These are phyloP conservation scores for Ursus arctos DNA, from an alignment of 2,113 vertebrate species.

Conservation along the genomic window DNA sequence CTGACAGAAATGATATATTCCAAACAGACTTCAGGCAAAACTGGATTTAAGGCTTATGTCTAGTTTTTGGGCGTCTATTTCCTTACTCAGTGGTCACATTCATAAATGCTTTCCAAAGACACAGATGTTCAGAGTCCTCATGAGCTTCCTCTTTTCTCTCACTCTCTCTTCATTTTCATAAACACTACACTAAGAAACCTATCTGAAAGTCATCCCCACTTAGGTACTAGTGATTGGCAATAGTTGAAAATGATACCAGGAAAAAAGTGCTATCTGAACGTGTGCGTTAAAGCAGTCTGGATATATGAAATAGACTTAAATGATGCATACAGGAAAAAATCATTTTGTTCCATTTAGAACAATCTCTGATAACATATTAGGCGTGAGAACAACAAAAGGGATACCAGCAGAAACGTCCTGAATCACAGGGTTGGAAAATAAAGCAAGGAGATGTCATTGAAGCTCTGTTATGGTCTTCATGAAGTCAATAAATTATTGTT, in stretches of 20 bases:
- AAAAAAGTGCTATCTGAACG: neutral
- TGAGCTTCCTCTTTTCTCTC: neutral
- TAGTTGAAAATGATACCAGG: neutral
- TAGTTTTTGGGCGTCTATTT: neutral
- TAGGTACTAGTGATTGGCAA: neutral
- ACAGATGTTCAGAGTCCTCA: neutral
- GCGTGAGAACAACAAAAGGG: neutral
- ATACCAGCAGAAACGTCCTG: neutral
- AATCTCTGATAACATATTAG: neutral
- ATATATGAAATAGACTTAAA: neutral
- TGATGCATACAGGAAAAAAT: conserved; percentile 1
- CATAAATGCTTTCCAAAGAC: neutral
- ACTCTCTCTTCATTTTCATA: neutral
- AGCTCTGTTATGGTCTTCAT: neutral
- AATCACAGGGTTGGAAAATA: neutral
- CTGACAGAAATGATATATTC: neutral
- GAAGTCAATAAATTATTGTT: conserved; percentile 2
- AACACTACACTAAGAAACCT: neutral
- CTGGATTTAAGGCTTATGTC: neutral
- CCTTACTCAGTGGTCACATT: neutral
- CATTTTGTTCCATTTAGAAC: conserved; percentile 41
- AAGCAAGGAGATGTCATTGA: neutral
- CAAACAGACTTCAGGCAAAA: neutral
- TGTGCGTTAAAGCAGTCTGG: neutral
- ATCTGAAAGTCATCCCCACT: neutral